Evolutionary conservation across 2,888 invertebrate genomes (phyloP), one percentile per base, ranked within the genome.

Genomic region (Yponomeuta malinellus): DNA sequence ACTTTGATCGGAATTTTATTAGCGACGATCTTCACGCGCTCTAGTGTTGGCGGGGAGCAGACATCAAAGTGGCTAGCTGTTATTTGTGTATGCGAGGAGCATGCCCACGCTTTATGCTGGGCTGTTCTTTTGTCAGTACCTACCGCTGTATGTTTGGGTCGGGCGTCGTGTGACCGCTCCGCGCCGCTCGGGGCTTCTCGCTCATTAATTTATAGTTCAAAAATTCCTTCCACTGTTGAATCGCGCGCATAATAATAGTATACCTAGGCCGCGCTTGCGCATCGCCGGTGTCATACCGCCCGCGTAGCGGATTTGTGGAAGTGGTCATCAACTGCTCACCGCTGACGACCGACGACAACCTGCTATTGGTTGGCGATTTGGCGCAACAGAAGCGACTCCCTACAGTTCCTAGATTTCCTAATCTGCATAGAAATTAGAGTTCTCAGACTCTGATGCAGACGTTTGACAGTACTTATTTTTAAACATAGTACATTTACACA

Each of bases 161-260:
- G 52, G 29, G 15, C 65, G 31, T 67, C 59, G 63, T 69, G 65
- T 66, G 63, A 68, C 64, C 68, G 69, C 63, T 23, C 66, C 29
- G 63, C 48, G 29, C 12, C 52, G 10, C 70, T 68, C 68, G 68
- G 68, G 10, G 74, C 75, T 74, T 72, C 72, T 80, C 84, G 85
- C 86, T 73, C 73, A 72, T 75, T 74, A 73, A 72, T 59, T 59
- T 79, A 80, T 80, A 77, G 79, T 77, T 77, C 80, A 74, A 81
- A 84, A 23, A 82, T 83, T 80, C 77, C 81, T 79, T 78, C 78
- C 77, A 79, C 77, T 76, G 77, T 78, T 79, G 43, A 78, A 80
- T 79, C 77, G 77, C 73, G 74, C 74, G 76, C 74, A 76, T 71
- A 71, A 71, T 69, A 71, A 68, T 77, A 75, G 74, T 73, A 76